Evolutionary conservation across 2,888 invertebrate species (phyloP), one percentile per base, ranked within the genome.

Genomic region (Ophion obscuratus): DNA sequence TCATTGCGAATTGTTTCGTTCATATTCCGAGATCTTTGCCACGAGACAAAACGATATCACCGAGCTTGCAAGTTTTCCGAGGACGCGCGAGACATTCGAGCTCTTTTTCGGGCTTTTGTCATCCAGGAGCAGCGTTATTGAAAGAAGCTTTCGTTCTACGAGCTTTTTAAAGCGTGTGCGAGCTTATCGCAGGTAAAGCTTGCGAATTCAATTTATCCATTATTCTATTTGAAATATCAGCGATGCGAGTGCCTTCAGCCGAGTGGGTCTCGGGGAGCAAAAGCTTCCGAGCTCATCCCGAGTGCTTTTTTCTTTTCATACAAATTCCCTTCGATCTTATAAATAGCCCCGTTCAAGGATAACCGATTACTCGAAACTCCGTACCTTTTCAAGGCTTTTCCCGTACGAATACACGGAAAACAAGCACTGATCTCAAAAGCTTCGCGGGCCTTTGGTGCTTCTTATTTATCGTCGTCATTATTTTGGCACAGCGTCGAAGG

Each of bases 131-230:
- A 17, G 53, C 11, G 44, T 24, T 24, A 78, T 68, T 47, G 27
- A 14, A 47, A 10, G 24, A 59, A 24, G 70, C 61, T 78, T 47
- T 70, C 36, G 27, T 59, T 68, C 57, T 17, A 57, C 6, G 59
- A 61, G 59, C 24, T 78, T 70, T 61, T 59, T 17, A 59, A 73
- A 76, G 24, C 47, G 20, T 9, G 24, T 2, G 7, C 40, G 14
- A 57, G 24, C 36, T 57, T 20, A 36, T 4, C 11, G 59, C 9
- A 40, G 57, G 36, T 7, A 78, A 78, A 44, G n/a, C n/a, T 24
- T 40, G 27, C 11, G 57, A 61, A 78, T 78, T 78, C 61, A 78
- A 68, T 78, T 44, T 40, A 68, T 24, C 59, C 27, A 61, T 61
- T 67, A 70, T 61, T 44, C 57, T 20, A n/a, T 40, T 68, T 68